These are phyloP conservation scores for Sitta europaea DNA, from an alignment of 2,113 vertebrate species.

Conservation along the genomic window DNA sequence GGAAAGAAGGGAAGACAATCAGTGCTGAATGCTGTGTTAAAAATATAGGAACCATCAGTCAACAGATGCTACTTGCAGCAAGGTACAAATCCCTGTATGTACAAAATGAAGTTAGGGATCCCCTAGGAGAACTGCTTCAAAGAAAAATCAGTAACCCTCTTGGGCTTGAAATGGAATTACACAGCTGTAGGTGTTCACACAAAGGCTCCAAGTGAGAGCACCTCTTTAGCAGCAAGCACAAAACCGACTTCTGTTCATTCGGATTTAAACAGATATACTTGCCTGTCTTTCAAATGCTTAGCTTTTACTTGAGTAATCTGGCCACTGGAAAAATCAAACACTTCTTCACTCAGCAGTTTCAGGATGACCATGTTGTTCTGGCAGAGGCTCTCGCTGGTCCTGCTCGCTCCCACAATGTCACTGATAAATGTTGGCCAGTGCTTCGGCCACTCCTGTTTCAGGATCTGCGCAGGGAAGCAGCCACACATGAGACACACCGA, in stretches of 20 bases:
- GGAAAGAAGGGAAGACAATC: not conserved
- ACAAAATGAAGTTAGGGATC: not conserved
- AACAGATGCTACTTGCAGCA: not conserved
- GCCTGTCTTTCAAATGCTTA: conserved; percentile 99
- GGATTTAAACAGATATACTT: conserved; percentile 44
- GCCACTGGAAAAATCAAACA: conserved; percentile 98
- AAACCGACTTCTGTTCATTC: not conserved
- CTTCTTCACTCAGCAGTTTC: conserved; percentile 96
- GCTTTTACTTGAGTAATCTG: conserved; percentile 99
- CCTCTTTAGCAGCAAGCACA: not conserved
- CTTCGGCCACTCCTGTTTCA: conserved; percentile 99
- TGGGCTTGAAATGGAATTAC: not conserved
- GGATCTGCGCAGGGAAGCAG: conserved; percentile 76
- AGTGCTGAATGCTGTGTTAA: not conserved
- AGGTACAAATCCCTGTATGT: not conserved
- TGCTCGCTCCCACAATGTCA: conserved; percentile 96
- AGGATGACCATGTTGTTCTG: conserved; percentile 99
- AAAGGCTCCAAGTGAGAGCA: not conserved
- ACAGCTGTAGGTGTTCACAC: not conserved
- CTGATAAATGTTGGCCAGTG: conserved; percentile 99
- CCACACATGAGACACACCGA: not conserved
- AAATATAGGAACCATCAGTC: not conserved
- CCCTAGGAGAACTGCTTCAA: not conserved
- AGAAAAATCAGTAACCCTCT: not conserved
- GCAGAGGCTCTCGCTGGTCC: conserved; percentile 96